Conservation (phyloP, 2,888 invertebrate genomes). For the Scaptomyza reducta region DNA sequence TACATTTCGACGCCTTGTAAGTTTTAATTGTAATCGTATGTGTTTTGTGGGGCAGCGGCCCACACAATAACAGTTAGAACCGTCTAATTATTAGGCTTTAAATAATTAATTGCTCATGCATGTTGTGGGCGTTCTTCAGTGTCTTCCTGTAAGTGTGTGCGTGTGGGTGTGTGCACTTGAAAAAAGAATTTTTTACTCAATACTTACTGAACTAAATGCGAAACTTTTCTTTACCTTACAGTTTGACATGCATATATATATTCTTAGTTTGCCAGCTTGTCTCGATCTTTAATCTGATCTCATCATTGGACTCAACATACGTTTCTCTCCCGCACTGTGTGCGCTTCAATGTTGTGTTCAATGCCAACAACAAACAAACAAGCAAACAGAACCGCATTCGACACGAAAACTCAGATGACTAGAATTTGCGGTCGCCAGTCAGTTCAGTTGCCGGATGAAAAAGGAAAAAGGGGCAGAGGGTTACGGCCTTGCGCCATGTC, state of each 20-base stretch:
- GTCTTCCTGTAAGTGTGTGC: background rate
- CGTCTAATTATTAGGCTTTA: constrained; percentile 72
- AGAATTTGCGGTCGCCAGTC: constrained; percentile 54
- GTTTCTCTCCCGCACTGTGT: too few species aligned
- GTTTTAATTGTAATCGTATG: constrained; percentile 73
- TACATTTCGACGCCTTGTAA: constrained; percentile 74
- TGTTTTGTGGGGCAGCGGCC: constrained; percentile 18
- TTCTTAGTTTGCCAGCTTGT: too few species aligned
- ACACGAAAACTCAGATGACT: constrained; percentile 23
- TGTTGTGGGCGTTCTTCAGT: constrained; percentile 24
- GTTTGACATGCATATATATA: too few species aligned
- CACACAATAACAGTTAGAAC: constrained; percentile 14
- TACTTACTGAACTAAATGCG: too few species aligned
- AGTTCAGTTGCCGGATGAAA: background rate
- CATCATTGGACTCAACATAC: too few species aligned
- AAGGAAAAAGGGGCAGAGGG: background rate
- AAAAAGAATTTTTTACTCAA: background rate
- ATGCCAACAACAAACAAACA: background rate
- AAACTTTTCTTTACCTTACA: too few species aligned
- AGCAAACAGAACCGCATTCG: constrained; percentile 13
- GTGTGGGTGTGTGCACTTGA: constrained; percentile 2
- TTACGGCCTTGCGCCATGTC: constrained; percentile 22
- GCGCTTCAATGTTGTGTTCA: too few species aligned
- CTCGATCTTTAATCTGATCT: too few species aligned
- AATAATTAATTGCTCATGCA: constrained; percentile 71